Evolutionary conservation across 2,888 invertebrate genomes (phyloP).

Genomic region (Cyclophora punctaria): DNA sequence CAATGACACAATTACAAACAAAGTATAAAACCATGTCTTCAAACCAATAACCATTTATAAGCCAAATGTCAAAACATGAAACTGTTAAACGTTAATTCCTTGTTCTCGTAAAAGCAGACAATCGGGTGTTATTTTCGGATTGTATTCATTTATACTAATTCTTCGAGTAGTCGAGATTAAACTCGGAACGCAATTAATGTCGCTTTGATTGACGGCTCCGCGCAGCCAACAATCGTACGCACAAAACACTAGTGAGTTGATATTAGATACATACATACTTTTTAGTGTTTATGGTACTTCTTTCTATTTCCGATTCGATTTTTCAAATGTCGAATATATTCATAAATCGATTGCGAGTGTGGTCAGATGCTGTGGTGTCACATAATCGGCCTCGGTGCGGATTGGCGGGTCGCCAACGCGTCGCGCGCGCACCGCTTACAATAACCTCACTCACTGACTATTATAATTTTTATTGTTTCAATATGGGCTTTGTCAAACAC

Average conservation of each 20-base stretch:
- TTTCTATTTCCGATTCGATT: too few relatives aligned
- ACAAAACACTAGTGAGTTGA: too few relatives aligned
- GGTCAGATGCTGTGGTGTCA: slow-evolving; percentile 59
- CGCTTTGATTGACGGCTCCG: slow-evolving; percentile 54
- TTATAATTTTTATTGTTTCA: slow-evolving; percentile 31
- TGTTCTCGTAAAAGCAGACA: slow-evolving; percentile 44
- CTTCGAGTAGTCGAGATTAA: slow-evolving; percentile 53
- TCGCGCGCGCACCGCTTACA: slow-evolving; percentile 41
- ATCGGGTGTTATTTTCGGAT: slow-evolving; percentile 55
- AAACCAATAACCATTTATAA: slow-evolving; percentile 59
- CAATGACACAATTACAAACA: not conserved
- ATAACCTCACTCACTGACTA: slow-evolving; percentile 11
- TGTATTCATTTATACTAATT: slow-evolving; percentile 39
- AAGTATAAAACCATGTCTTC: slow-evolving; percentile 38
- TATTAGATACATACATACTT: too few relatives aligned
- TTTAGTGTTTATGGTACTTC: too few relatives aligned
- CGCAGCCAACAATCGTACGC: slow-evolving; percentile 15
- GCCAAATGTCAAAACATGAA: slow-evolving; percentile 57
- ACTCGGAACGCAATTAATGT: slow-evolving; percentile 54
- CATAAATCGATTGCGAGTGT: slow-evolving; percentile 52
- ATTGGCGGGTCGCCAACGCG: slow-evolving; percentile 54
- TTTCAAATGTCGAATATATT: not conserved
- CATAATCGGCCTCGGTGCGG: slow-evolving; percentile 52
- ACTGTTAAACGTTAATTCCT: slow-evolving; percentile 39
- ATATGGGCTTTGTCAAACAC: slow-evolving; percentile 17